phyloP scores from a whole-genome alignment of 1,140 invertebrate species.

The Thalassaphorura encarpata region DNA sequence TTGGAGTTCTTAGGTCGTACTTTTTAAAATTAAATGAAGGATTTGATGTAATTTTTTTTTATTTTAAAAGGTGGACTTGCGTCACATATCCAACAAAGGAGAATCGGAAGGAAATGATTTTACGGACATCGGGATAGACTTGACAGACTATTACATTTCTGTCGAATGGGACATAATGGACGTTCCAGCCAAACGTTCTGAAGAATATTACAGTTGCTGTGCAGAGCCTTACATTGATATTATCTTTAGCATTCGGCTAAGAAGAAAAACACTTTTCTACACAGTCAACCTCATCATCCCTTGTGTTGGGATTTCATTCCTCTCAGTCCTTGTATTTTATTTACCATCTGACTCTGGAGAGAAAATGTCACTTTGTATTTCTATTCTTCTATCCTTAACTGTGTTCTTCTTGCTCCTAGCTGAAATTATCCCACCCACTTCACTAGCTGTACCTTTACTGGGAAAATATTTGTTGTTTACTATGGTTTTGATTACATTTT shows the following conservation, averaged over 20 bases:
- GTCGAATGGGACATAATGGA: constrained; percentile 96
- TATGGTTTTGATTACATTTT: constrained; percentile 96
- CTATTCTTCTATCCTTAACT: constrained; percentile 94
- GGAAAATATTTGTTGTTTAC: constrained; percentile 99
- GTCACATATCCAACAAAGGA: constrained; percentile 53
- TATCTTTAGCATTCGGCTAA: constrained; percentile 93
- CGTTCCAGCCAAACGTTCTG: constrained; percentile 73
- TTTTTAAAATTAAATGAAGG: too few relatives aligned
- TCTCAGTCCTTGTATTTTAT: constrained; percentile 97
- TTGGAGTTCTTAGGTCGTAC: too few relatives aligned
- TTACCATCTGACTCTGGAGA: constrained; percentile 72
- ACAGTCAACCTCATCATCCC: constrained; percentile 94
- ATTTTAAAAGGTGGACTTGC: constrained; percentile 72
- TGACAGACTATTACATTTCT: constrained; percentile 89
- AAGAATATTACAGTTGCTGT: constrained; percentile 82
- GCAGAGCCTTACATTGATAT: constrained; percentile 87
- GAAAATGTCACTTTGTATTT: constrained; percentile 84
- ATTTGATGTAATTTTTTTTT: too few relatives aligned
- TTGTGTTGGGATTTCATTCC: constrained; percentile 91
- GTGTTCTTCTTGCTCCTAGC: constrained; percentile 97
- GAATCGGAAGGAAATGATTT: constrained; percentile 69
- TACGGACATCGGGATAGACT: constrained; percentile 78
- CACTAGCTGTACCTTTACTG: constrained; percentile 89
- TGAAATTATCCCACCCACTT: constrained; percentile 99
- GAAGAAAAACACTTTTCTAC: constrained; percentile 94